Evolutionary conservation across 2,888 invertebrate species (phyloP).

Genomic region (Melanotus villosus): DNA sequence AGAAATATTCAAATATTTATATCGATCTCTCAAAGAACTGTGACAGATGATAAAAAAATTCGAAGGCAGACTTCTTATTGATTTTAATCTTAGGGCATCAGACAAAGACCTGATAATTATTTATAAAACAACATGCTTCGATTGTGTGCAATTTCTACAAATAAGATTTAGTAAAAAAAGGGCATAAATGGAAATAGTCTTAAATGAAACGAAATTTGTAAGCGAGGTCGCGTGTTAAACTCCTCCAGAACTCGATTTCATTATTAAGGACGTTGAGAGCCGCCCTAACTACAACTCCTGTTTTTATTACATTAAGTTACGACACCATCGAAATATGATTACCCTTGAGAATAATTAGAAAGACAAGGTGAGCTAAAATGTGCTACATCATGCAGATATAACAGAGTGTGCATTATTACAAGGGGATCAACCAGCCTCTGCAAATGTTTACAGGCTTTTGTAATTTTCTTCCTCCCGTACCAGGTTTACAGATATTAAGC

Average conservation of each 20-base stretch:
- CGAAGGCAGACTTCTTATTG: neutral
- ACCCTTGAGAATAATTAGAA: constrained; percentile 43
- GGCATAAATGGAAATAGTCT: neutral
- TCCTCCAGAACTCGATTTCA: constrained; percentile 21
- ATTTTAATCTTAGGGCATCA: constrained; percentile 1
- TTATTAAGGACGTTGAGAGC: constrained; percentile 25
- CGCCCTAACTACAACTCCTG: constrained; percentile 26
- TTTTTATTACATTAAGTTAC: constrained; percentile 43
- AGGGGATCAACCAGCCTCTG: neutral
- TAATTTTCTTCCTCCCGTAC: no score
- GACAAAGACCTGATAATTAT: no score
- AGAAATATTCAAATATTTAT: constrained; percentile 53
- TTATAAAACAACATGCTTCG: constrained; percentile 7
- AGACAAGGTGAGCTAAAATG: constrained; percentile 31
- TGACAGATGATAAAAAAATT: constrained; percentile 21
- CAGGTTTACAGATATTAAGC: no score
- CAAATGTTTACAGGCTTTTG: constrained; percentile 1
- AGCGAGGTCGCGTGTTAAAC: constrained; percentile 1
- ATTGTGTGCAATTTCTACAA: constrained; percentile 2
- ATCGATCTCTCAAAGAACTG: constrained; percentile 4
- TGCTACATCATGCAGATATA: constrained; percentile 23
- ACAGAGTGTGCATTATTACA: constrained; percentile 18
- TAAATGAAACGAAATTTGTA: neutral
- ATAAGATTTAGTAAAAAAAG: constrained; percentile 8
- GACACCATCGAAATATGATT: constrained; percentile 48